phyloP scores from a whole-genome alignment of 2,113 vertebrate species.

The Alethe diademata region DNA sequence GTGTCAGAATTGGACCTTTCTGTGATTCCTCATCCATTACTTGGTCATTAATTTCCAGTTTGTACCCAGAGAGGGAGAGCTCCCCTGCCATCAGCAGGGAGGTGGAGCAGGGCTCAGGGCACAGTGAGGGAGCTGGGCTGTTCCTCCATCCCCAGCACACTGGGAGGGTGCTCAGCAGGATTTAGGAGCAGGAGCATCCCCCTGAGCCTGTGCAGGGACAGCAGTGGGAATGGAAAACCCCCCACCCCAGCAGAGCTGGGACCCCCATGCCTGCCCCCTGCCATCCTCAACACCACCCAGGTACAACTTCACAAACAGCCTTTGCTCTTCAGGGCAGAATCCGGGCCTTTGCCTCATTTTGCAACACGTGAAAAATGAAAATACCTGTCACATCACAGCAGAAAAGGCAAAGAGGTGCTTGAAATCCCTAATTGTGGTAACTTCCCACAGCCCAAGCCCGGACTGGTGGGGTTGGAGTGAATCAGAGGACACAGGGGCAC shows the following conservation, averaged over 20 bases:
- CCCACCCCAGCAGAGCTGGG: no score
- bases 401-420: background rate
- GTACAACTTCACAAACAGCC: accelerated
- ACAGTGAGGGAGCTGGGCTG: accelerated
- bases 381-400: background rate
- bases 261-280: background rate
- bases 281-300: background rate
- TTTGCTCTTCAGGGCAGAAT: background rate
- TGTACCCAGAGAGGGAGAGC: background rate
- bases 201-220: background rate
- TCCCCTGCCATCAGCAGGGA: accelerated
- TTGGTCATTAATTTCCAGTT: background rate
- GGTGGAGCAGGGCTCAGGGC: background rate
- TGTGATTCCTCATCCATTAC: accelerated
- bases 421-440: background rate
- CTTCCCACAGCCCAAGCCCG: accelerated
- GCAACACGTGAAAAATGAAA: accelerated
- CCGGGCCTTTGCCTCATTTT: background rate
- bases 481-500: background rate
- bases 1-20: background rate
- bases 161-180: background rate
- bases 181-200: background rate
- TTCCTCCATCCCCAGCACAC: accelerated
- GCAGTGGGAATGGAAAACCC: background rate
- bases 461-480: accelerated